Percentiles rank a stretch among this genome's conserved stretches.
Evolutionary conservation across 2,888 invertebrate genomes (phyloP).

Genomic region (Amorpha juglandis): DNA sequence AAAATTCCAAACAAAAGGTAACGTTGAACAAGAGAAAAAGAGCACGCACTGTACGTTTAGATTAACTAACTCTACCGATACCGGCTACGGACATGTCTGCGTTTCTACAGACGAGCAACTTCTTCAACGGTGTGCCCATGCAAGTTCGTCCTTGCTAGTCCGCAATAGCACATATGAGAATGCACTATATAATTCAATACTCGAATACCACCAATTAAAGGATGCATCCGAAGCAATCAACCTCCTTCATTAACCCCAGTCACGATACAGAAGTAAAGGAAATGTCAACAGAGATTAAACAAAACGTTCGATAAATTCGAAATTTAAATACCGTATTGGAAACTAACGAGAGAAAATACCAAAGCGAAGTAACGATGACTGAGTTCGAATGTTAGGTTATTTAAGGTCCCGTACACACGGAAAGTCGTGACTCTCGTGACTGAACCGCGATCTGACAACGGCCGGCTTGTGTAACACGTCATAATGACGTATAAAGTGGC

Average conservation of each 20-base stretch:
- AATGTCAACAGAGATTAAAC: constrained; percentile 41
- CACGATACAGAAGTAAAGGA: constrained; percentile 32
- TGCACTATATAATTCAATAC: neutral
- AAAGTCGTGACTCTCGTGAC: constrained; percentile 62
- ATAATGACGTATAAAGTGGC: constrained; percentile 49
- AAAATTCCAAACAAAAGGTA: too few species aligned
- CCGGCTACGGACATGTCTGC: too few species aligned
- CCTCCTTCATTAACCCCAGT: constrained; percentile 25
- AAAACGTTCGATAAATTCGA: constrained; percentile 43
- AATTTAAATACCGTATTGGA: constrained; percentile 28
- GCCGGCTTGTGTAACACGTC: constrained; percentile 49
- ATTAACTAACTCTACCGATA: too few species aligned
- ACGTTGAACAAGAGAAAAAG: too few species aligned
- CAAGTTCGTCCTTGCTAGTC: too few species aligned
- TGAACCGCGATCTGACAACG: constrained; percentile 57
- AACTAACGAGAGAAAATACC: constrained; percentile 29
- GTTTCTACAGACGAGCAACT: too few species aligned
- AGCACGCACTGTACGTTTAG: too few species aligned
- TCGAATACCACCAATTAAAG: neutral
- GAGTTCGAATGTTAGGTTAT: constrained; percentile 43
- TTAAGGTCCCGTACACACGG: constrained; percentile 46
- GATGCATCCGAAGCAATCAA: neutral
- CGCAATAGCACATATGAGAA: too few species aligned
- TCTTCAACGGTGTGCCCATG: too few species aligned
- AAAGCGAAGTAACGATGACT: constrained; percentile 30